These are phyloP conservation scores for Dioctria linearis DNA, from an alignment of 2,888 invertebrate genomes.

Conservation along the genomic window DNA sequence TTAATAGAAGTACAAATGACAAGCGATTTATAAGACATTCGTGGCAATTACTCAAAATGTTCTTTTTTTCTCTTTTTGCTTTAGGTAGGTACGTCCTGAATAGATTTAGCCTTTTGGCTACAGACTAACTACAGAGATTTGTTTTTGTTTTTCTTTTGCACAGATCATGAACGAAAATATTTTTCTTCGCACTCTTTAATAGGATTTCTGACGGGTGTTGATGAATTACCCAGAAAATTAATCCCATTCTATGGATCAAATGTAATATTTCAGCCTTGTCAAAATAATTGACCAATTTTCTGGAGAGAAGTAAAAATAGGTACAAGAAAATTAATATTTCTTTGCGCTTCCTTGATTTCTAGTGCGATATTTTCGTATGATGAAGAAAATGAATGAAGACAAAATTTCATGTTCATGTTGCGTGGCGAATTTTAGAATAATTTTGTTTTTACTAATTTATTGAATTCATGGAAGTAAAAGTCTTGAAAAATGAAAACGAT, in stretches of 20 bases:
- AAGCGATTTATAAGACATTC: conserved; percentile 4
- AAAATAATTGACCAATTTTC: conserved; percentile 20
- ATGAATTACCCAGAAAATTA: conserved; percentile 36
- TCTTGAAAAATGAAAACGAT: no score
- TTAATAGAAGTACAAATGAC: background rate
- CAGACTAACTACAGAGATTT: background rate
- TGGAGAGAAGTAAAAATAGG: background rate
- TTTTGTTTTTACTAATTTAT: no score
- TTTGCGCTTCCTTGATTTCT: no score
- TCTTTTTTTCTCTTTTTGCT: background rate
- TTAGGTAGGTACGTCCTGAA: background rate
- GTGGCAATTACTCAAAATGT: conserved; percentile 16
- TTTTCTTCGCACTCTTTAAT: conserved; percentile 11
- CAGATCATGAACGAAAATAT: background rate
- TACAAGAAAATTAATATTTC: no score
- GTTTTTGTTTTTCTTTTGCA: no score
- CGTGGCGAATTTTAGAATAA: no score
- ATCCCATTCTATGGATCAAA: conserved; percentile 14
- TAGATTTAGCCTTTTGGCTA: conserved; percentile 32
- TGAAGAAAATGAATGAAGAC: no score
- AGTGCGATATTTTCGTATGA: no score
- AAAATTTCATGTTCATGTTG: no score
- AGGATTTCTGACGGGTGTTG: conserved; percentile 31
- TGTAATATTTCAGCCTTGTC: conserved; percentile 25
- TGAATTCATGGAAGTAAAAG: no score